Conservation (phyloP, 2,797 vertebrate genomes). For the Paramormyrops hopkinsi region DNA sequence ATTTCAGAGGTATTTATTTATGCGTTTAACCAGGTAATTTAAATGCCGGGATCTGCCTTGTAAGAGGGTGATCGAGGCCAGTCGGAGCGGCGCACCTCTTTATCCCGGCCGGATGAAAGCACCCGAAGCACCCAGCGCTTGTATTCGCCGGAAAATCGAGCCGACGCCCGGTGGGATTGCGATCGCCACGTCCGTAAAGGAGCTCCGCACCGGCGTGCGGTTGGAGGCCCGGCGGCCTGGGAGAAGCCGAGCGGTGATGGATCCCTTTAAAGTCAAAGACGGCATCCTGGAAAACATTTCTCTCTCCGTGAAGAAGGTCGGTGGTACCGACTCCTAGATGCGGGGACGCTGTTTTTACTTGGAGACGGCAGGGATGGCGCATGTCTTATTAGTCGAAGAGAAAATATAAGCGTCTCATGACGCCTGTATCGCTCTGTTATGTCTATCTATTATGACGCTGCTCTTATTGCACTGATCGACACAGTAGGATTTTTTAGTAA, state of each 20-base stretch:
- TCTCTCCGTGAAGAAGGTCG: conserved; percentile 91
- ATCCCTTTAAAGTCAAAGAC: conserved; percentile 91
- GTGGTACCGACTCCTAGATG: conserved; percentile 20
- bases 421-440: neutral
- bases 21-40: neutral
- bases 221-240: conserved; percentile 36
- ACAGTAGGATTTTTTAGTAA: neutral
- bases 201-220: neutral
- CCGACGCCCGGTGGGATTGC: neutral
- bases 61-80: neutral
- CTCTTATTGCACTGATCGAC: neutral
- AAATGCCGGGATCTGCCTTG: neutral
- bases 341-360: neutral
- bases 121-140: neutral
- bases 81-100: neutral
- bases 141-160: neutral
- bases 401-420: neutral
- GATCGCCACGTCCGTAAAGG: neutral
- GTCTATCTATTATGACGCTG: neutral
- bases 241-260: conserved; percentile 65
- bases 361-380: neutral
- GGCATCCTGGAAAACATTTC: conserved; percentile 95
- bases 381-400: neutral
- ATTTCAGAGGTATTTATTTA: neutral
- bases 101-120: neutral